These are phyloP conservation scores for Epiperipatus broadwayi DNA, from an alignment of 2,888 invertebrate species.

Conservation along the genomic window DNA sequence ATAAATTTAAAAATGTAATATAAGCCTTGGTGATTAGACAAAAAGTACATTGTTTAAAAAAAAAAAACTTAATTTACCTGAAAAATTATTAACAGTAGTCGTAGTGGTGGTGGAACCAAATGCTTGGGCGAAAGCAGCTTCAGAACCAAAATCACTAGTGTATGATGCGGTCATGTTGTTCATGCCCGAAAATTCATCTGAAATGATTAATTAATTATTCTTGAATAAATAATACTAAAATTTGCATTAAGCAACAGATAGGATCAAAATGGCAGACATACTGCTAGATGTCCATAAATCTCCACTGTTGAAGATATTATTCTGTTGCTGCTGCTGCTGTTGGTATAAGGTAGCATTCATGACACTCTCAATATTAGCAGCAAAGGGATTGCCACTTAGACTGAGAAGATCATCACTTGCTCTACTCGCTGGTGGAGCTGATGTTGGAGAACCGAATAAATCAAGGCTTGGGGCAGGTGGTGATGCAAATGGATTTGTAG, in stretches of 20 bases:
- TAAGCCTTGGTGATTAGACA: too few relatives aligned
- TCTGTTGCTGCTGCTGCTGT: conserved; percentile 20
- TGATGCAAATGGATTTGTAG: conserved; percentile 75
- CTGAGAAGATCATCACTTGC: conserved; percentile 74
- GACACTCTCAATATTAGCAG: conserved; percentile 30
- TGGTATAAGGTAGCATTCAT: too few relatives aligned
- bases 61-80: conserved; percentile 15
- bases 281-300: too few relatives aligned
- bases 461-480: conserved; percentile 15
- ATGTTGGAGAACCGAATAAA: conserved; percentile 17
- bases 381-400: conserved; percentile 65
- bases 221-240: conserved; percentile 11
- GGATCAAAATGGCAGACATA: conserved; percentile 13
- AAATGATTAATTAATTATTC: background rate
- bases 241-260: conserved; percentile 7
- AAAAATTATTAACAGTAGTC: conserved; percentile 22
- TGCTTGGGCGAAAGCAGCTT: conserved; percentile 67
- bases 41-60: conserved; percentile 8
- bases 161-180: too few relatives aligned
- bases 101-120: conserved; percentile 54
- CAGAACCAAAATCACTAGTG: conserved; percentile 38
- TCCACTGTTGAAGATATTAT: too few relatives aligned
- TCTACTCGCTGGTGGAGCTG: conserved; percentile 31
- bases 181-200: too few relatives aligned
- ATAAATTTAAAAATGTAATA: too few relatives aligned